Conservation (phyloP, 2,888 invertebrate genomes). For the Aquatica leii region DNA sequence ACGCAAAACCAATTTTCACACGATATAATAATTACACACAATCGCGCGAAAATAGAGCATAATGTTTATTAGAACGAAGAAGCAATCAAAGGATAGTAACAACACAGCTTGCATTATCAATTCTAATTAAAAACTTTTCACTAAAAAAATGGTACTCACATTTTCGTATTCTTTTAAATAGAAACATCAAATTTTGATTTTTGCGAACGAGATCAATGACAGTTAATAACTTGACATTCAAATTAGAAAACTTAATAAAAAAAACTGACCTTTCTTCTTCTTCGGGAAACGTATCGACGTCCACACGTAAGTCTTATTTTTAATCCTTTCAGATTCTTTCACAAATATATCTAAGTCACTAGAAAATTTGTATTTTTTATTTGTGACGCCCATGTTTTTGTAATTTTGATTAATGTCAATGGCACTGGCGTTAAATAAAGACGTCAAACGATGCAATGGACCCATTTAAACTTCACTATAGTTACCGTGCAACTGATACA, state of each 20-base stretch:
- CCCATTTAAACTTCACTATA: slow-evolving; percentile 60
- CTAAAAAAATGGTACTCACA: neutral
- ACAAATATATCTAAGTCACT: slow-evolving; percentile 64
- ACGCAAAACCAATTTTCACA: slow-evolving; percentile 11
- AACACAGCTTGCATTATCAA: slow-evolving; percentile 3
- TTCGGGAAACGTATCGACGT: slow-evolving; percentile 63
- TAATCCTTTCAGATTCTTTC: slow-evolving; percentile 59
- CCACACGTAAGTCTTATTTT: slow-evolving; percentile 64
- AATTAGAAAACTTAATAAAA: neutral
- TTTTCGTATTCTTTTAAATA: slow-evolving; percentile 1
- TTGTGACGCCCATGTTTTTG: slow-evolving; percentile 54
- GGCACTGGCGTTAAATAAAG: slow-evolving; percentile 65
- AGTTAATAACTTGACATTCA: neutral
- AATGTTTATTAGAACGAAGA: slow-evolving; percentile 35
- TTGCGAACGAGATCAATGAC: neutral
- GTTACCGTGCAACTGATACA: slow-evolving; percentile 14
- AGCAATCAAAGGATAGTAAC: slow-evolving; percentile 23
- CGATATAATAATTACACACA: no score
- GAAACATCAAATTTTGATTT: neutral
- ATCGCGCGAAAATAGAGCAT: slow-evolving; percentile 26
- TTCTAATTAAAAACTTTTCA: slow-evolving; percentile 3
- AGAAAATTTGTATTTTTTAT: slow-evolving; percentile 64
- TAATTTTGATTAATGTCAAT: slow-evolving; percentile 63
- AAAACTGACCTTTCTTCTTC: slow-evolving; percentile 58
- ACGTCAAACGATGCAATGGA: slow-evolving; percentile 69